phyloP scores from a whole-genome alignment of 1,140 invertebrate species.

The Diabrotica virgifera region DNA sequence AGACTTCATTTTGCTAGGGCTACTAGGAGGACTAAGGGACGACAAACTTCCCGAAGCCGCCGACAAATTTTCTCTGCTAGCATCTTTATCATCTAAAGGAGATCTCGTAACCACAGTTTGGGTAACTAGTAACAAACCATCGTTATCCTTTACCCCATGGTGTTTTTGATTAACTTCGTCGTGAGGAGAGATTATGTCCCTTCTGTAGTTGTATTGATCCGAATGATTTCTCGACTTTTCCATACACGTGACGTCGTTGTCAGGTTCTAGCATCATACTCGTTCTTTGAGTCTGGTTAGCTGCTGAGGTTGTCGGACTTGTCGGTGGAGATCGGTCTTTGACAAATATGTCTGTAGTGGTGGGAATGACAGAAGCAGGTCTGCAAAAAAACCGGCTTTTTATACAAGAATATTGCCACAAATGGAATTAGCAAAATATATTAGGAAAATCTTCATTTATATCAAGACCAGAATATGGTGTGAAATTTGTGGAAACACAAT shows the following conservation, averaged over 20 bases:
- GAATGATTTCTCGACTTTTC: slow-evolving; percentile 14
- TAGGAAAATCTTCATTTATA: background rate
- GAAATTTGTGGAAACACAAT: no score
- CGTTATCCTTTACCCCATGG: background rate
- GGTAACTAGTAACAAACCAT: background rate
- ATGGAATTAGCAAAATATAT: slow-evolving; percentile 8
- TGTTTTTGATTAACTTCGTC: slow-evolving; percentile 12
- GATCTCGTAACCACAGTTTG: slow-evolving; percentile 32
- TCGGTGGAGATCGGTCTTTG: slow-evolving; percentile 21
- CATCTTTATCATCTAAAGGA: slow-evolving; percentile 42
- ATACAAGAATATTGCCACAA: no score
- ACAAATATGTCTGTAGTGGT: slow-evolving; percentile 38
- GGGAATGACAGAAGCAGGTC: slow-evolving; percentile 42
- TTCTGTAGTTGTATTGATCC: slow-evolving; percentile 8
- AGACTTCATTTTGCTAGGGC: slow-evolving; percentile 49
- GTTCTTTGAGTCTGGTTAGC: slow-evolving; percentile 35
- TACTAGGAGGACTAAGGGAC: slow-evolving; percentile 49
- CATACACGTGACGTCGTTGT: slow-evolving; percentile 28
- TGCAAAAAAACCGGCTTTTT: background rate
- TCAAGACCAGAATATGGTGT: no score
- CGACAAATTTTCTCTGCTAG: slow-evolving; percentile 42
- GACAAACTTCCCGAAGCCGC: slow-evolving; percentile 50
- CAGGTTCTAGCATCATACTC: slow-evolving; percentile 40
- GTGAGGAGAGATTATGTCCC: slow-evolving; percentile 17
- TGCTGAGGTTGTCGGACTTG: slow-evolving; percentile 26